Evolutionary conservation across 2,113 vertebrate species (phyloP), one percentile per base, ranked within the genome.

Genomic region (Syngnathus floridae): DNA sequence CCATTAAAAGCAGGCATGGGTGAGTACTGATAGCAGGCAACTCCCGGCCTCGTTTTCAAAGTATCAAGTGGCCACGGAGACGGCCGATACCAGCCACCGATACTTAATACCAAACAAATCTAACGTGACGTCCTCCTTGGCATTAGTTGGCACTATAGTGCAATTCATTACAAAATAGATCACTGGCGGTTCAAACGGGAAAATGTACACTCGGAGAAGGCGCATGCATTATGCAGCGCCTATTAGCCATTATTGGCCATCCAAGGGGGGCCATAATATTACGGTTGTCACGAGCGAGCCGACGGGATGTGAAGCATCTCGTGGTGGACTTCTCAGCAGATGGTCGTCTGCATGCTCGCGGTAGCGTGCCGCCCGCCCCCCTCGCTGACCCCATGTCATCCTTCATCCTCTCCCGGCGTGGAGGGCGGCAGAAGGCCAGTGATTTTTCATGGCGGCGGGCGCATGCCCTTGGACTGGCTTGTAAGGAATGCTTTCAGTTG

Each of bases 301-400:
- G 26, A 31, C 4, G 54, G 14, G 54, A 14, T 17, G 26, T 45
- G 40, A 16, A 14, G 21, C 59, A 16, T 22, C 59, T 75, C 80
- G 55, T 26, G 22, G 41, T 63, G 75, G 57, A 79, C 74, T 84
- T 81, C 62, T 67, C 67, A 67, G 81, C 86, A 85, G 86, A 85
- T 82, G 79, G 76, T 83, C 75, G 67, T 75, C 67, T 80, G 72
- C 49, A 43, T 66, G 68, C 63, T 14, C 16, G 57, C 70, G 31
- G 65, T 70, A 66, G 40, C 48, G 40, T 49, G 14, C 62, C 73
- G 65, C 65, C 51, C n/a, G 6, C 40, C 40, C 73, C 78, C 82
- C 13, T 71, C 76, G 76, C 57, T 82, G 76, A 85, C 83, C 81
- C 46, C 41, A 64, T 73, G 78, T 85, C 75, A 79, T 73, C 72